Base-by-base conservation (phyloP, 30 jellyfish, hydroid and myxozoan genomes). In the Chironex yamaguchii region DNA sequence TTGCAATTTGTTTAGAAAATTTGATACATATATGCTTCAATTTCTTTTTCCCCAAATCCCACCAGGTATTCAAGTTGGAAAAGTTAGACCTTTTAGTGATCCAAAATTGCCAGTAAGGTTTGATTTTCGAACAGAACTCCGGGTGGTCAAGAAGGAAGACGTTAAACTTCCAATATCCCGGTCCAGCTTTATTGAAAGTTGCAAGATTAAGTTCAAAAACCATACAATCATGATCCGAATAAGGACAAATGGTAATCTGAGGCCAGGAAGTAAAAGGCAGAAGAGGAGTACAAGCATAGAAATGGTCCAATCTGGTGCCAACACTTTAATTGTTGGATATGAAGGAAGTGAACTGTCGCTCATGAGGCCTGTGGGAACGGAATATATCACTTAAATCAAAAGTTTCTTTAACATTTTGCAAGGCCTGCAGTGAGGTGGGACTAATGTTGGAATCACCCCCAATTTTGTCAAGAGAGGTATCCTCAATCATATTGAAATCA, bases 381-480 rank as follows among this genome's bases (percentile, higher is more conserved):
- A 34, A 52, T 21, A 76, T 29, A 52, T 76, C 89, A 0, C 13
- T 28, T 17, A 76, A 67, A 0, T 36, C 65, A 51, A 49, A 76
- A 0, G 80, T 0, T 0, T 25, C 0, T 2, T 34, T 11, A 1
- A 76, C 21, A 23, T 0, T 36, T 12, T 53, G 0, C 2, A 76
- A 31, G 13, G 79, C 62, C 20, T 49, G 1, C 0, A 76, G 34
- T 2, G 63, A 77, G 0, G 79, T 12, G 1, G 1, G 17, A 1
- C 80, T 79, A 0, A 33, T 32, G 6, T 76, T 77, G 6, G 6
- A 13, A 34, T 76, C 89, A 52, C 89, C 89, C 27, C 89, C 89
- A 0, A 3, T 0, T 29, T 76, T 76, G 33, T 76, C 89, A 1
- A 76, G 33, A 29, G 28, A 76, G 0, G 28, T 26, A 27, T 76